A percentile compares a stretch with the other conserved stretches of the same genome.
phyloP scores from a whole-genome alignment of 1,140 invertebrate species.

The Sitodiplosis mosellana region DNA sequence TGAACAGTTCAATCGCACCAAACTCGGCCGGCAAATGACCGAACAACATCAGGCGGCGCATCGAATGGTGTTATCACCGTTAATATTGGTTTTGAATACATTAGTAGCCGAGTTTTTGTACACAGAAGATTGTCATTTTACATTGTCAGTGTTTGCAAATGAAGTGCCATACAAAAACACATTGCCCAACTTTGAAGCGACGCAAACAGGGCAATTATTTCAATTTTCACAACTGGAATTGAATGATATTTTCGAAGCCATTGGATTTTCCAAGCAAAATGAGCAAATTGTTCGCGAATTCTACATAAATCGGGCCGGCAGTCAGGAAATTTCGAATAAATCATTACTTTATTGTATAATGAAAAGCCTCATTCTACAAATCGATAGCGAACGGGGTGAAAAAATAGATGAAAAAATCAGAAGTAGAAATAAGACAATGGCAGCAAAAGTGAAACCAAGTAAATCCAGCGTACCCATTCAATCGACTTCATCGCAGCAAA shows the following conservation, averaged over 20 bases:
- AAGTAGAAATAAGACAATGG: too few species aligned
- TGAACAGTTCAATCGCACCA: constrained; percentile 16
- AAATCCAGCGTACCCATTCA: too few species aligned
- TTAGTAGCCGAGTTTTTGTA: constrained; percentile 21
- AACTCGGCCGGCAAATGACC: constrained; percentile 5
- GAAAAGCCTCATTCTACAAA: neutral
- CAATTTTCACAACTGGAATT: constrained; percentile 12
- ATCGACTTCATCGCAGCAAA: too few species aligned
- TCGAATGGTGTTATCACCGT: constrained; percentile 9
- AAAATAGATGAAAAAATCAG: too few species aligned
- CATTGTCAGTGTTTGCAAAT: constrained; percentile 19
- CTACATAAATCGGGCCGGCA: neutral
- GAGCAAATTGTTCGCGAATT: too few species aligned
- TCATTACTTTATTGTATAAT: neutral
- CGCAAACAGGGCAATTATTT: constrained; percentile 10
- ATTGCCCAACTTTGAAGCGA: constrained; percentile 14
- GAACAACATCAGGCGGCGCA: constrained; percentile 1
- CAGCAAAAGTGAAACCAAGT: too few species aligned
- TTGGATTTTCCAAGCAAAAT: too few species aligned
- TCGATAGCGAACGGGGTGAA: too few species aligned
- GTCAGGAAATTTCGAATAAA: neutral
- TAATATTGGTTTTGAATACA: constrained; percentile 14
- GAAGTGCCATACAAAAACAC: constrained; percentile 16
- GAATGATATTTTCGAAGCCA: constrained; percentile 9
- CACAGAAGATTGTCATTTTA: constrained; percentile 19